phyloP scores from a whole-genome alignment of 2,113 vertebrate genomes.

The Calidris pugnax region DNA sequence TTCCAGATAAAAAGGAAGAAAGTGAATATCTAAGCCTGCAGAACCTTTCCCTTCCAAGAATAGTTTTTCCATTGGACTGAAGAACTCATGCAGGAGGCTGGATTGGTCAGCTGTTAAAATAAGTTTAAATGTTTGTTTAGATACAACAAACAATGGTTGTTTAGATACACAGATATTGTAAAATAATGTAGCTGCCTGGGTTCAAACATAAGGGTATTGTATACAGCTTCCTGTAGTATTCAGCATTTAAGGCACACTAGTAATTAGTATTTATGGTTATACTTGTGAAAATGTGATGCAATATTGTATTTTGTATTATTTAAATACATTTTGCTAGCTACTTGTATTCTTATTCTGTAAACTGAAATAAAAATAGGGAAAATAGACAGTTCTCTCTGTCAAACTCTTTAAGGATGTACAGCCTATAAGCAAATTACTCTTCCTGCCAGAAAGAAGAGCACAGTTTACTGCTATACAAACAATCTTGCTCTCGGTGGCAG shows the following conservation, averaged over 20 bases:
- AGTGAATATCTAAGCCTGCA: conserved; percentile 73
- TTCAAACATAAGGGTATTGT: background rate
- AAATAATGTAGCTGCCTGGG: background rate
- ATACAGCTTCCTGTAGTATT: background rate
- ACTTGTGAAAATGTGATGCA: background rate
- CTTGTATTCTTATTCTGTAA: background rate
- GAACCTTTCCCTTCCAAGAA: conserved; percentile 61
- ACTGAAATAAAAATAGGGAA: background rate
- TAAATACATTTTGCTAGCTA: background rate
- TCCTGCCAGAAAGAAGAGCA: background rate
- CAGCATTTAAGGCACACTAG: background rate
- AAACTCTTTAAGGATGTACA: background rate
- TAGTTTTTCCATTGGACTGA: conserved; percentile 61
- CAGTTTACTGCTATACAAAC: background rate
- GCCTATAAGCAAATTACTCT: background rate
- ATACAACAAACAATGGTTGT: background rate
- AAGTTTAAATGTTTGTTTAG: conserved; percentile 15
- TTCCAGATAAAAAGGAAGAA: conserved; percentile 81
- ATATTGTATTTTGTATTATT: background rate
- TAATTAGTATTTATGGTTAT: background rate
- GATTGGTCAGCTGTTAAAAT: conserved; percentile 67
- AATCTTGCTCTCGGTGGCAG: background rate
- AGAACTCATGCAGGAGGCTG: conserved; percentile 76
- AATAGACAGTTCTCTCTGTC: background rate
- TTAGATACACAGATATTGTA: background rate